Base-by-base conservation (phyloP, 2,888 invertebrate genomes). In the Gerris lacustris region DNA sequence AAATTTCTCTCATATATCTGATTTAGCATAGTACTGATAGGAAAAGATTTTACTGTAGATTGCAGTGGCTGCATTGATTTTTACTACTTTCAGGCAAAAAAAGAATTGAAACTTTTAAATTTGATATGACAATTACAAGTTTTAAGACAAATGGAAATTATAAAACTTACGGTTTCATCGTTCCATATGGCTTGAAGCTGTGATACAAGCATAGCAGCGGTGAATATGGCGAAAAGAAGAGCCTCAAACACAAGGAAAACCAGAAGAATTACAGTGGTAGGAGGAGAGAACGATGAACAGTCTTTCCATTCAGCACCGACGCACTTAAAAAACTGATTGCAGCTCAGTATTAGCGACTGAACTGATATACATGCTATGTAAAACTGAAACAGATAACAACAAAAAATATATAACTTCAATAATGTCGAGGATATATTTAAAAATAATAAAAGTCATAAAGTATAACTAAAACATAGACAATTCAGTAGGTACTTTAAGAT, bases 151-250 rank as follows among this genome's bases (percentile, higher is more conserved):
- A 31, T 11, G 15, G 15, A 11, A 55, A 55, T 55, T 4, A 55
- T 15, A 5, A 6, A 67, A 80, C 84, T 81, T 81, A 92, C 95
- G 77, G 99, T 99, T 84, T 99, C 96, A 82, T 99, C 99, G 79
- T 94, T 94, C 88, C 96, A 95, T 79, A 99, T 98, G 44, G 98
- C 96, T 79, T 94, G 94, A 64, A 99, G 82, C 81, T 97, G 97
- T 0, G 96, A 96, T 67, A 92, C 93, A 77, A 96, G 87, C 99
- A 99, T 99, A 64, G 99, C 94, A 44, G 91, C 90, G 0, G 98
- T 98, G 82, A 99, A 99, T 76, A 98, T 93, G 43, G 96, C 95
- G 83, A 99, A 99, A 67, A 99, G 86, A 63, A 99, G 84, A 0
- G 95, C 94, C 82, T 97, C 96, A 76, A 96, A 95, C 70, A 94